Conservation (phyloP, 92 coral and sea anemone species). For the Paragorgia papillata region DNA sequence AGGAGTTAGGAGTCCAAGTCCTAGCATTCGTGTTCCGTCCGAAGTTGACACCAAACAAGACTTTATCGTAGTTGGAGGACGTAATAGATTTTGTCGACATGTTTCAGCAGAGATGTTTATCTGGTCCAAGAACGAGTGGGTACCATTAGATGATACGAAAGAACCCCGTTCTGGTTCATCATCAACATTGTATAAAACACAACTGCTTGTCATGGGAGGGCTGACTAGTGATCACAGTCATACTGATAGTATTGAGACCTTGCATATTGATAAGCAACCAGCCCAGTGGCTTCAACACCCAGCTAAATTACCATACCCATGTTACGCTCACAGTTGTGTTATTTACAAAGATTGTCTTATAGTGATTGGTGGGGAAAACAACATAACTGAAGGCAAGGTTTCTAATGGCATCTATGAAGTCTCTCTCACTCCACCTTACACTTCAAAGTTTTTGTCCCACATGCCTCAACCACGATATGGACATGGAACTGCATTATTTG, state of each 20-base stretch:
- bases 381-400: neutral
- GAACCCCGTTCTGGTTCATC: neutral
- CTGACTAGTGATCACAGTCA: too few species aligned
- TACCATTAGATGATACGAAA: neutral
- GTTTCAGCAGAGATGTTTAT: neutral
- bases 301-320: too few species aligned
- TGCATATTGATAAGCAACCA: too few species aligned
- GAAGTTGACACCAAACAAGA: too few species aligned
- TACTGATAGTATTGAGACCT: too few species aligned
- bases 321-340: neutral
- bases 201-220: too few species aligned
- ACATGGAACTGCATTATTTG: constrained; percentile 2
- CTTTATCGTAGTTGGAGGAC: too few species aligned
- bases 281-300: too few species aligned
- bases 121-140: too few species aligned
- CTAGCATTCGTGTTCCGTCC: too few species aligned
- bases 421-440: constrained; percentile 8
- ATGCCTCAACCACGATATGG: neutral
- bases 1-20: too few species aligned
- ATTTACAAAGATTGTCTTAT: neutral
- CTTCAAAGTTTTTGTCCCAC: neutral
- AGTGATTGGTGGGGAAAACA: neutral
- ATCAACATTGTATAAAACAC: neutral
- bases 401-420: neutral
- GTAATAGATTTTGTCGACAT: too few species aligned